phyloP scores from a whole-genome alignment of 2,113 vertebrate species.

The Himantopus leucocephalus region DNA sequence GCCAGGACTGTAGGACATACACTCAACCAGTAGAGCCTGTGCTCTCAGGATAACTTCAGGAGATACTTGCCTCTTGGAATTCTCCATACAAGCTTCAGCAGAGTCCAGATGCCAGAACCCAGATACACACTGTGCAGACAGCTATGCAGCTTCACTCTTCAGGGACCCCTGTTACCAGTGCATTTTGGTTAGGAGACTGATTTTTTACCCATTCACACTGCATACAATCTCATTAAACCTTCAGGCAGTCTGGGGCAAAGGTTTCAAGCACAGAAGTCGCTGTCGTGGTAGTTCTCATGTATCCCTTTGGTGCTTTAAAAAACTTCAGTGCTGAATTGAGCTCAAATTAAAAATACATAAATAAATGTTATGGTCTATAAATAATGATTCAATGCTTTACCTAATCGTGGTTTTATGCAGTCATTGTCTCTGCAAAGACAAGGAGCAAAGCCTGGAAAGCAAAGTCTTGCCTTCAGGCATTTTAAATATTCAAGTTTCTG shows the following conservation, averaged over 20 bases:
- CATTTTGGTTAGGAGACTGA: not conserved
- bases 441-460: constrained; percentile 3
- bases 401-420: not conserved
- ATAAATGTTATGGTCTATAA: not conserved
- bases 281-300: not conserved
- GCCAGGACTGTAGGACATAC: not conserved
- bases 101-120: not conserved
- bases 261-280: not conserved
- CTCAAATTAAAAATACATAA: not conserved
- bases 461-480: constrained; percentile 5
- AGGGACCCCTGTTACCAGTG: not conserved
- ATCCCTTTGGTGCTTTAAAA: not conserved
- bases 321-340: not conserved
- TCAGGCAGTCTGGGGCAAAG: not conserved
- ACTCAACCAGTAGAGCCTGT: not conserved
- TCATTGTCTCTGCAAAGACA: not conserved
- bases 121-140: not conserved
- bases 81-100: not conserved
- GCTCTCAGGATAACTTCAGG: not conserved
- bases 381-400: not conserved
- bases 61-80: not conserved
- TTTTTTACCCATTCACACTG: not conserved
- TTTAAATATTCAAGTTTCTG: constrained; percentile 28
- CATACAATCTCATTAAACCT: not conserved
- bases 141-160: rapidly evolving